These are phyloP conservation scores for Heliocidaris erythrogramma DNA, from an alignment of 35 echinoderm and acorn worm genomes.

Conservation along the genomic window DNA sequence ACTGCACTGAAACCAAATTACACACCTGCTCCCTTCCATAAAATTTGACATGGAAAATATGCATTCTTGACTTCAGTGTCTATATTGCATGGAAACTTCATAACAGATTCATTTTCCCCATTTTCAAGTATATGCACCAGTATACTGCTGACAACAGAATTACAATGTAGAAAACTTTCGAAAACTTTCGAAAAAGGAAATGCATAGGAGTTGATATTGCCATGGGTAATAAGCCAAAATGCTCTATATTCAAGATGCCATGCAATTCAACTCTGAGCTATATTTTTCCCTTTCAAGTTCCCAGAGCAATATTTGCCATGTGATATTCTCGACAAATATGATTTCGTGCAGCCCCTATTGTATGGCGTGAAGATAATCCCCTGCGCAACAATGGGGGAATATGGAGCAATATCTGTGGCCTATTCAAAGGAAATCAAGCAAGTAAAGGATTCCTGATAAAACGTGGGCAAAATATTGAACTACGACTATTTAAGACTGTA, in stretches of 20 bases:
- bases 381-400: background rate
- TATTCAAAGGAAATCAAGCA: background rate
- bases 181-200: too few species aligned
- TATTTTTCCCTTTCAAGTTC: background rate
- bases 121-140: too few species aligned
- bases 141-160: too few species aligned
- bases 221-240: too few species aligned
- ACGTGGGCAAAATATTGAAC: background rate
- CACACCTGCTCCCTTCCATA: background rate
- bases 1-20: background rate
- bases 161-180: too few species aligned
- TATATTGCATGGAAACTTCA: background rate
- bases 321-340: constrained; percentile 17
- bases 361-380: background rate
- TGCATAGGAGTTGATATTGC: too few species aligned
- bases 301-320: constrained; percentile 10
- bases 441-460: background rate
- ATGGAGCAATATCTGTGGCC: background rate
- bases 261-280: background rate
- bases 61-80: background rate
- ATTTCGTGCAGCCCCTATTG: constrained; percentile 36
- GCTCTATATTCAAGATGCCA: too few species aligned
- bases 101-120: too few species aligned
- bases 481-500: background rate
- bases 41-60: constrained; percentile 2